These are phyloP conservation scores for Drosophila cardini DNA, from an alignment of 1,140 invertebrate genomes.

Conservation along the genomic window DNA sequence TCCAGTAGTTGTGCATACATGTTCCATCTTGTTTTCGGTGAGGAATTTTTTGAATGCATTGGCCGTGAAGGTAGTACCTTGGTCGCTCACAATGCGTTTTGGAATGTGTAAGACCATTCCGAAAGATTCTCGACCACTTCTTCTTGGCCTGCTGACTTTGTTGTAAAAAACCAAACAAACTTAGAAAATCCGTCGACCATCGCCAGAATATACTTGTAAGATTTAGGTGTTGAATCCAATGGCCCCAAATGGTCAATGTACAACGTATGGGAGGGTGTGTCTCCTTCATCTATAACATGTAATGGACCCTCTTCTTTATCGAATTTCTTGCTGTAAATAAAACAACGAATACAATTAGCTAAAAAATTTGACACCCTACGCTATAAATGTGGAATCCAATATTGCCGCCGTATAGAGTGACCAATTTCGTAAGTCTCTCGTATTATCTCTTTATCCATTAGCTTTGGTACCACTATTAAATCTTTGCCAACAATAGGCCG, in stretches of 20 bases:
- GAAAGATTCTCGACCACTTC: constrained; percentile 10
- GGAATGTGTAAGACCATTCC: constrained; percentile 2
- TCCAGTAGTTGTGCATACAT: too few species aligned
- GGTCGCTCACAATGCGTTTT: not conserved
- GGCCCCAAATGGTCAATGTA: constrained; percentile 11
- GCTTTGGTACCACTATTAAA: too few species aligned
- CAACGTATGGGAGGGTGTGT: constrained; percentile 6
- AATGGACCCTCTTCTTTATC: constrained; percentile 2
- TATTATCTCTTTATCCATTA: too few species aligned
- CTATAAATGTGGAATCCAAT: constrained; percentile 12
- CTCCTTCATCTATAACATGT: constrained; percentile 10
- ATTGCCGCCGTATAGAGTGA: too few species aligned
- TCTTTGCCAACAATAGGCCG: not conserved
- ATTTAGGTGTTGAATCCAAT: too few species aligned
- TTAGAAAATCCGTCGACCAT: too few species aligned
- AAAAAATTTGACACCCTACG: not conserved
- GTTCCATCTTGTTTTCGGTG: too few species aligned
- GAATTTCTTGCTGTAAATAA: constrained; percentile 11
- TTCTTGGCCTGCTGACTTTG: constrained; percentile 13
- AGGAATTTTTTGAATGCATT: not conserved
- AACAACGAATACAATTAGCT: constrained; percentile 9
- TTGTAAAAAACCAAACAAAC: constrained; percentile 13
- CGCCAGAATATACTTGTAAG: too few species aligned
- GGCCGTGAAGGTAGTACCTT: not conserved
- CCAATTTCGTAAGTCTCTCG: too few species aligned